Percentiles rank a stretch among this genome's conserved stretches.
These are phyloP conservation scores for Chloromyia formosa DNA, from an alignment of 2,888 invertebrate species.

Conservation along the genomic window DNA sequence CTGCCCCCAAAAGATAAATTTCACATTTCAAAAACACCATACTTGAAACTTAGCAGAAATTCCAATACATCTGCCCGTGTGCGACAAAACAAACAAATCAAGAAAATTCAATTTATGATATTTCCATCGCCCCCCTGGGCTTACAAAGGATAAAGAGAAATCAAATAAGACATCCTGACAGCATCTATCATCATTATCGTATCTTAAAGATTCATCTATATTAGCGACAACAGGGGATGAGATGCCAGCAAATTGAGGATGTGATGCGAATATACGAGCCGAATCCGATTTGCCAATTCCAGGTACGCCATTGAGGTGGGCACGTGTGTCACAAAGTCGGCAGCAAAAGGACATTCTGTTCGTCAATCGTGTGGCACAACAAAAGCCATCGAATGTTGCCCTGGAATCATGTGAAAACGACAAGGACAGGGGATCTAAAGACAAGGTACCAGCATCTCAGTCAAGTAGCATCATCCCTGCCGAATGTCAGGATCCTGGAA, in stretches of 20 bases:
- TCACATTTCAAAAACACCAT: background rate
- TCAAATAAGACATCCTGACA: conserved; percentile 18
- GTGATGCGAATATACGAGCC: background rate
- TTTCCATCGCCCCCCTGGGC: background rate
- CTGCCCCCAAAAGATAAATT: background rate
- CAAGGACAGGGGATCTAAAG: background rate
- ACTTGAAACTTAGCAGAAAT: no score
- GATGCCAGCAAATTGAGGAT: background rate
- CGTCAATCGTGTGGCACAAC: background rate
- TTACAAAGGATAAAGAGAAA: background rate
- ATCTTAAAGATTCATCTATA: conserved; percentile 19
- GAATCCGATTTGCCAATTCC: conserved; percentile 18
- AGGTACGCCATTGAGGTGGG: conserved; percentile 2
- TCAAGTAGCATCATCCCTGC: conserved; percentile 35
- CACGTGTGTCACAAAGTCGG: conserved; percentile 17
- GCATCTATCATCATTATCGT: conserved; percentile 38
- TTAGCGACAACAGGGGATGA: background rate
- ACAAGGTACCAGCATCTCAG: conserved; percentile 12
- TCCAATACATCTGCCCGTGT: conserved; percentile 19
- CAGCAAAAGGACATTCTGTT: conserved; percentile 32
- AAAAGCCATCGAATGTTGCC: background rate
- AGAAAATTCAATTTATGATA: conserved; percentile 24
- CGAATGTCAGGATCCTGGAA: conserved; percentile 36
- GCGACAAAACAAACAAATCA: conserved; percentile 27
- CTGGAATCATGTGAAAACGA: background rate